Percentiles rank a stretch among this genome's conserved stretches.
Evolutionary conservation across 53 echinoderm and acorn worm species (phyloP).

Genomic region (Pentamera pediparva): DNA sequence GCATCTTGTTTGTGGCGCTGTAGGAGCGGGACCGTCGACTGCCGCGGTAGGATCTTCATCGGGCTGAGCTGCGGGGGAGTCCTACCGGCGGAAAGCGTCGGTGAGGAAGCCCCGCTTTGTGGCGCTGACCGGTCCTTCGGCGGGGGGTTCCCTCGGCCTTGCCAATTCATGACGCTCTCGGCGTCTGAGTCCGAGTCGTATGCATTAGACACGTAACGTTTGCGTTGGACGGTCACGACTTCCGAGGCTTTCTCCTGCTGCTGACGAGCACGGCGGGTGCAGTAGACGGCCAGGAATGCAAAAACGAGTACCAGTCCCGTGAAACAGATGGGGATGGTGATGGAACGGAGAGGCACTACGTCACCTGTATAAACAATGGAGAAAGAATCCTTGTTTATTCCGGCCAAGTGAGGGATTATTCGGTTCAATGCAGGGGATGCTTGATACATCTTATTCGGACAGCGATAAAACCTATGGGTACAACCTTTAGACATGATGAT

Average conservation of each 20-base stretch:
- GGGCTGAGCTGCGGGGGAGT: conserved; percentile 41
- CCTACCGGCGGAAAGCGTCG: conserved; percentile 12
- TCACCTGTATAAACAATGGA: conserved; percentile 8
- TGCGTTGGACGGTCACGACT: conserved; percentile 82
- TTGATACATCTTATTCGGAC: too few relatives aligned
- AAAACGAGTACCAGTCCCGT: conserved; percentile 64
- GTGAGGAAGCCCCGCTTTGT: conserved; percentile 35
- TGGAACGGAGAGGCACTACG: conserved; percentile 56
- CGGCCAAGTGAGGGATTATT: too few relatives aligned
- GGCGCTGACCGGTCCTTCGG: conserved; percentile 45
- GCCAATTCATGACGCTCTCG: conserved; percentile 76
- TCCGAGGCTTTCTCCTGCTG: conserved; percentile 55
- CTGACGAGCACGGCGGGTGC: conserved; percentile 58
- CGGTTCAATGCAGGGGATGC: too few relatives aligned
- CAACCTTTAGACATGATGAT: too few relatives aligned
- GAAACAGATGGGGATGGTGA: conserved; percentile 76
- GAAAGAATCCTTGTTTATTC: too few relatives aligned
- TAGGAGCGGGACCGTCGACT: conserved; percentile 88
- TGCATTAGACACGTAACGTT: conserved; percentile 52
- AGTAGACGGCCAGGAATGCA: conserved; percentile 77
- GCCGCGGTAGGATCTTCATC: conserved; percentile 64
- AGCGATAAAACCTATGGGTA: too few relatives aligned
- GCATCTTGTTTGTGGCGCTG: conserved; percentile 80
- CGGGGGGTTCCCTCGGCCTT: conserved; percentile 47
- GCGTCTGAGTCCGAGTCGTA: conserved; percentile 91